phyloP scores from a whole-genome alignment of 2,888 invertebrate species.

The Melanostoma mellinum region DNA sequence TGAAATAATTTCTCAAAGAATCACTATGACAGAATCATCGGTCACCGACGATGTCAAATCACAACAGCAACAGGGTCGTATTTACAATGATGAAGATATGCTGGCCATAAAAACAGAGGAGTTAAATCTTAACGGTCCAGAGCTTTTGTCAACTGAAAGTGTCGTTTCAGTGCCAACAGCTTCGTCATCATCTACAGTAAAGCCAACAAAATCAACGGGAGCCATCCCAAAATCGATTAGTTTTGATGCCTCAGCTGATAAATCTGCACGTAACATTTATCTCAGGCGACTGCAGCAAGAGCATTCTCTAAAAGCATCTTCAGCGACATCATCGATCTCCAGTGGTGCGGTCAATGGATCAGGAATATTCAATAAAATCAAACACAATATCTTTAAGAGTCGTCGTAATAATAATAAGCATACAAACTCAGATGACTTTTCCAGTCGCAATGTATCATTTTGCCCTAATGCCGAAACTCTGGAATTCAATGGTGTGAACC shows the following conservation, averaged over 20 bases:
- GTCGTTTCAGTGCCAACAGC: constrained; percentile 7
- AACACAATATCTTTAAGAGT: constrained; percentile 87
- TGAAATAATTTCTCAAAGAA: constrained; percentile 79
- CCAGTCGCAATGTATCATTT: constrained; percentile 78
- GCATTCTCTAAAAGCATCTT: constrained; percentile 74
- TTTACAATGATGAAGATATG: constrained; percentile 75
- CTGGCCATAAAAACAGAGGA: constrained; percentile 79
- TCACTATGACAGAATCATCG: constrained; percentile 72
- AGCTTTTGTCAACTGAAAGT: constrained; percentile 33
- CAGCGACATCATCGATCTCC: constrained; percentile 10
- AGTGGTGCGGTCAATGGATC: constrained; percentile 80
- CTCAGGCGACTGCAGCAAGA: constrained; percentile 82
- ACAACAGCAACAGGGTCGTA: constrained; percentile 62
- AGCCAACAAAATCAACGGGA: constrained; percentile 86
- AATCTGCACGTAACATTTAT: constrained; percentile 84
- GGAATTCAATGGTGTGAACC: constrained; percentile 63
- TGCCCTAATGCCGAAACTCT: constrained; percentile 76
- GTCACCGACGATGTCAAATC: constrained; percentile 73
- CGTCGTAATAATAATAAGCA: constrained; percentile 83
- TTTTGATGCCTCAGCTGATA: constrained; percentile 94
- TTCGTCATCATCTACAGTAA: constrained; percentile 74
- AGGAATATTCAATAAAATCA: constrained; percentile 89
- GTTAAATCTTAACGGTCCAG: constrained; percentile 75
- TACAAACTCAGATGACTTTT: constrained; percentile 71
- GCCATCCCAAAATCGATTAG: constrained; percentile 96